These are phyloP conservation scores for Pipa parva DNA, from an alignment of 2,113 vertebrate genomes.

Conservation along the genomic window DNA sequence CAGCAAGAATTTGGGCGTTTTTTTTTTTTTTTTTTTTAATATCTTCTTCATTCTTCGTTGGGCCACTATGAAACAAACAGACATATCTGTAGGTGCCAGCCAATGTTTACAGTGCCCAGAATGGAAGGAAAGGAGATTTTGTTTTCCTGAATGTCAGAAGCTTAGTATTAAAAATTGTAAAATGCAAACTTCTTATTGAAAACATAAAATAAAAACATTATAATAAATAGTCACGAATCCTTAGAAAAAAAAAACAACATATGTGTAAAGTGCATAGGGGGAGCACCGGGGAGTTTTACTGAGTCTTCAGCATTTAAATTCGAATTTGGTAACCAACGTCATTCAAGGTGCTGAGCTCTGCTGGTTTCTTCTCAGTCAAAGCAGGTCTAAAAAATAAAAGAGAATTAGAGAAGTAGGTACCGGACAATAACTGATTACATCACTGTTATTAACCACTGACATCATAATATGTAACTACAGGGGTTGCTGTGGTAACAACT, in stretches of 20 bases:
- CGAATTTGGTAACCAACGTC: constrained; percentile 92
- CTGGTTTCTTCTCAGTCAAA: constrained; percentile 73
- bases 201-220: constrained; percentile 46
- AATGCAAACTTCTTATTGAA: constrained; percentile 48
- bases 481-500: no score
- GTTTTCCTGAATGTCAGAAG: constrained; percentile 4
- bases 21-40: no score
- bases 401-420: no score
- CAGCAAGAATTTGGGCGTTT: no score
- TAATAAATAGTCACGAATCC: constrained; percentile 52
- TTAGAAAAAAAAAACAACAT: constrained; percentile 38
- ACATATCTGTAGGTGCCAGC: no score
- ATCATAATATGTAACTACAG: no score
- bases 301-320: constrained; percentile 64
- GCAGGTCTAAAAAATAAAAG: constrained; percentile 67
- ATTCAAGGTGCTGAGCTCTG: constrained; percentile 78
- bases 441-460: no score
- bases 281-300: constrained; percentile 55
- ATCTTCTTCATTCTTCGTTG: no score
- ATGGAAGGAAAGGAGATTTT: neutral
- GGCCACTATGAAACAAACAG: no score
- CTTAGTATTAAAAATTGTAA: constrained; percentile 41
- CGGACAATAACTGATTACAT: no score
- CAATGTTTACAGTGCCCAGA: neutral
- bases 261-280: constrained; percentile 58